Evolutionary conservation across 2,888 invertebrate genomes (phyloP), one percentile per base, ranked within the genome.

Genomic region (Heliconius hortense): DNA sequence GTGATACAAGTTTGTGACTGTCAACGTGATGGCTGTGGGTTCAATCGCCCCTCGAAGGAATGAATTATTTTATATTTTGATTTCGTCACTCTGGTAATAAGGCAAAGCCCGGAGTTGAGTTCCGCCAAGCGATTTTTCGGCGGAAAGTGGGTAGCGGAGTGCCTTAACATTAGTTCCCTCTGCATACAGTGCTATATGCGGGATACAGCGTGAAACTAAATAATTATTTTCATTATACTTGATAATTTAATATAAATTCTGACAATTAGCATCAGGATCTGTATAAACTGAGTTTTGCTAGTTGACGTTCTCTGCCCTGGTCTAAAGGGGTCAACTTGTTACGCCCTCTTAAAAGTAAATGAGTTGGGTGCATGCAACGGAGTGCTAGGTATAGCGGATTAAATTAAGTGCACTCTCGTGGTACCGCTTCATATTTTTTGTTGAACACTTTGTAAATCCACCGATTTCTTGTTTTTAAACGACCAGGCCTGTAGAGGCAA

Each of bases 241-340:
- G 11, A 56, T 31, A 63, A 56, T 4, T 60, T 63, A 53, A 39
- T 39, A 56, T 70, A 63, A 70, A 59, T 70, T 48, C 53, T 64
- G 43, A n/a, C 59, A 64, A 75, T 70, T 75, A 64, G 70, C 64
- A 43, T 64, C 24, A 75, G 18, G 15, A 71, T 39, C 64, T 62
- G 70, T 66, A 60, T 56, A 66, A 63, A 39, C 66, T 62, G 62
- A 77, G 78, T 79, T 81, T 28, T 73, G 53, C 72, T 78, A 80
- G 81, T 76, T 80, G 81, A 83, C 73, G 67, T 81, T 78, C 76
- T 79, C 80, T 79, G 83, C 82, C 82, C 87, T 88, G 89, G 88
- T 87, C 84, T 85, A 83, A 83, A 87, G 85, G 86, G 87, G 86
- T 81, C 88, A 86, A 89, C 89, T 87, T 90, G 90, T 89, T 89